These are phyloP conservation scores for Eurois occulta DNA, from an alignment of 2,888 invertebrate species.

Conservation along the genomic window DNA sequence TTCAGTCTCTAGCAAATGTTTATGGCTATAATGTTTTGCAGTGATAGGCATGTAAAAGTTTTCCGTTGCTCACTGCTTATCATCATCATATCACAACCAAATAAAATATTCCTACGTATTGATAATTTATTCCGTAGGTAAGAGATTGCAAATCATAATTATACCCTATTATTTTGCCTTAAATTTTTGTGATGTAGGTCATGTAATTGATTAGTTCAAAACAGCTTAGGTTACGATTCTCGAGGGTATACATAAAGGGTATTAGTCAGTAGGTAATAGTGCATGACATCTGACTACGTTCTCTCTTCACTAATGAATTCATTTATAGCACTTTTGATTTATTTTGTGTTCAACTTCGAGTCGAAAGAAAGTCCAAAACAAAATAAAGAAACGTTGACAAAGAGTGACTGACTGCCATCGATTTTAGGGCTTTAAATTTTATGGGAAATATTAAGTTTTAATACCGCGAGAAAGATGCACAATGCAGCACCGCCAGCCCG, in stretches of 20 bases:
- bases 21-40: background rate
- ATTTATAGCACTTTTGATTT: no score
- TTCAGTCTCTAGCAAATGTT: background rate
- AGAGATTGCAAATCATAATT: background rate
- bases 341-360: background rate
- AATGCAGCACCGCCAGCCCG: no score
- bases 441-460: no score
- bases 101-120: background rate
- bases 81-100: background rate
- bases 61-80: background rate
- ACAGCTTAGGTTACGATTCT: background rate
- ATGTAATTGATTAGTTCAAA: background rate
- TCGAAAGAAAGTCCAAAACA: background rate
- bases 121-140: background rate
- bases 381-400: background rate
- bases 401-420: background rate
- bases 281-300: background rate
- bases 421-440: no score
- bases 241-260: background rate
- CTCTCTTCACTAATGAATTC: background rate
- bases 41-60: background rate
- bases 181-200: background rate
- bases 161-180: no score
- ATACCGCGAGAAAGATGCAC: no score
- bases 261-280: background rate